phyloP scores from a whole-genome alignment of 1,140 invertebrate species.

The Drosophila nigrodunni region DNA sequence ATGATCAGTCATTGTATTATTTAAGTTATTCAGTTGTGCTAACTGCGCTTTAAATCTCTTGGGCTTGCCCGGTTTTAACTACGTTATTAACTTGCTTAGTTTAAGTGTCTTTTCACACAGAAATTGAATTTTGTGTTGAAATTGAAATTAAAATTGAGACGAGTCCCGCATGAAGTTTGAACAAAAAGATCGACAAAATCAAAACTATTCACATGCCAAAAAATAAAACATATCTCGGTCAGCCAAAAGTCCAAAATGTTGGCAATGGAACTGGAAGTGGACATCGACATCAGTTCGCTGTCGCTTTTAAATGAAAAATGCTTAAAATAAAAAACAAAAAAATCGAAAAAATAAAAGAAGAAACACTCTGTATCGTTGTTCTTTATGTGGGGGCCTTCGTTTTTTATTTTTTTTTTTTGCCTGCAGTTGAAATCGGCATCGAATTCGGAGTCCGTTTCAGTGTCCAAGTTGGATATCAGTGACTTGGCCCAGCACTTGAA shows the following conservation, averaged over 20 bases:
- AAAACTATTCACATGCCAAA: conserved; percentile 62
- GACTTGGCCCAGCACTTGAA: conserved; percentile 79
- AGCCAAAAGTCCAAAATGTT: conserved; percentile 3
- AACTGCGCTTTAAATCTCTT: conserved; percentile 33
- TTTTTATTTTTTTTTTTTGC: neutral
- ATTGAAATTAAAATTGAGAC: conserved; percentile 59
- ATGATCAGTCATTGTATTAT: conserved; percentile 61
- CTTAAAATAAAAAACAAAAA: conserved; percentile 54
- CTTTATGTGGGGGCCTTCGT: conserved; percentile 52
- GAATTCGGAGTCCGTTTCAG: conserved; percentile 4
- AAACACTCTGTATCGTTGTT: conserved; percentile 77
- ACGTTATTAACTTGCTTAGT: conserved; percentile 48
- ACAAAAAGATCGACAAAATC: conserved; percentile 23
- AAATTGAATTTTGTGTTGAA: conserved; percentile 31
- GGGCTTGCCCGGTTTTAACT: conserved; percentile 58
- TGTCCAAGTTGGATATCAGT: conserved; percentile 51
- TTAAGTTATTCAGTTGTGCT: conserved; percentile 25
- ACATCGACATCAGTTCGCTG: conserved; percentile 77
- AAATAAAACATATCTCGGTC: conserved; percentile 27
- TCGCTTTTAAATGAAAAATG: conserved; percentile 81
- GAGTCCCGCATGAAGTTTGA: conserved; percentile 48
- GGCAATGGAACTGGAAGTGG: conserved; percentile 62
- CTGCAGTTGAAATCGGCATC: conserved; percentile 24
- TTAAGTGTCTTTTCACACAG: conserved; percentile 31
- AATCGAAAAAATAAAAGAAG: conserved; percentile 40